Evolutionary conservation across 2,888 invertebrate species (phyloP).

Genomic region (Pachydiplax longipennis): DNA sequence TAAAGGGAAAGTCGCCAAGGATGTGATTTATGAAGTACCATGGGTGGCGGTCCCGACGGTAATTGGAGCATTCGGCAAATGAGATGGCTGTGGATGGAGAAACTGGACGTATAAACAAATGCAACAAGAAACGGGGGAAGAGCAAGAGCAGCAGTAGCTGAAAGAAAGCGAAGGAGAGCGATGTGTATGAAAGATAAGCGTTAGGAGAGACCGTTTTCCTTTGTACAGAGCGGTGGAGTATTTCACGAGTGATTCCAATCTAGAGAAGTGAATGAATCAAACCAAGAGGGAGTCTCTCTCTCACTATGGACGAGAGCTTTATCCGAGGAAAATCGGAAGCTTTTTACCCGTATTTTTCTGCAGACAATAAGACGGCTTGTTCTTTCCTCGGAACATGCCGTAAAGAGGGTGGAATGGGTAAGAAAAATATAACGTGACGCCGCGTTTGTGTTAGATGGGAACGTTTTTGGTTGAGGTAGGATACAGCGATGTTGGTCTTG

Average conservation of each 20-base stretch:
- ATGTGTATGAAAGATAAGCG: slow-evolving; percentile 2
- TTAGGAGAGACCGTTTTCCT: slow-evolving; percentile 11
- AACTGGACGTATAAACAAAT: not conserved
- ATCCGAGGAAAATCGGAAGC: slow-evolving; percentile 21
- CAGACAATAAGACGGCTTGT: not conserved
- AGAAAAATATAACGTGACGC: not conserved
- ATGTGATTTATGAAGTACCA: not conserved
- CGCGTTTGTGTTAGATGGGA: not conserved
- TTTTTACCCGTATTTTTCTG: slow-evolving; percentile 9
- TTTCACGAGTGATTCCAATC: slow-evolving; percentile 41
- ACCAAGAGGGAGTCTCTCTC: not conserved
- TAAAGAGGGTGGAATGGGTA: not conserved
- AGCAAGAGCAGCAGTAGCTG: not conserved
- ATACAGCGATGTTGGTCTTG: not conserved
- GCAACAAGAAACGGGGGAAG: not conserved
- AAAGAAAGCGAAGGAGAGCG: not conserved
- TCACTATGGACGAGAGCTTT: not conserved
- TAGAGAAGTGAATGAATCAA: slow-evolving; percentile 37
- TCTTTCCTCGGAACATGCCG: not conserved
- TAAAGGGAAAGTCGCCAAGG: not conserved
- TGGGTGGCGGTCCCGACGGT: not conserved
- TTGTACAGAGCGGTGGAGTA: slow-evolving; percentile 33
- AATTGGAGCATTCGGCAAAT: not conserved
- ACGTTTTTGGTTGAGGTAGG: not conserved
- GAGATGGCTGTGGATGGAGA: not conserved